A percentile compares a stretch with the other conserved stretches of the same genome.
phyloP scores from a whole-genome alignment of 2,113 vertebrate genomes.

The Aldabrachelys gigantea region DNA sequence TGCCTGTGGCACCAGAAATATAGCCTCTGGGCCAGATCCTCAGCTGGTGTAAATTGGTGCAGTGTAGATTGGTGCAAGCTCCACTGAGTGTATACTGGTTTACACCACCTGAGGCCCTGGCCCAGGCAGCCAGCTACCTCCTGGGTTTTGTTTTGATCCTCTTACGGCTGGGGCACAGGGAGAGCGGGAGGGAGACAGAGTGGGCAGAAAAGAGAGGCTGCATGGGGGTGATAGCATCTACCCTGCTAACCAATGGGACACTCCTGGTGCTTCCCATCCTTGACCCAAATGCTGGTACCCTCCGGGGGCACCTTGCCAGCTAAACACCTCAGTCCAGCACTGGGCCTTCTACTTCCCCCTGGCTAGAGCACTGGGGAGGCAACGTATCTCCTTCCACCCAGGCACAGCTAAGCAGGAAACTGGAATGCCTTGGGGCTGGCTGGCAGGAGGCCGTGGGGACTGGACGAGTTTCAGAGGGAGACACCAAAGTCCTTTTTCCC shows the following conservation, averaged over 20 bases:
- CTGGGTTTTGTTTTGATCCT: background rate
- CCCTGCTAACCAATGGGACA: background rate
- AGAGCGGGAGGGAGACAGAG: background rate
- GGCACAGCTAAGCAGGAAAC: background rate
- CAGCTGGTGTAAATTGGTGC: background rate
- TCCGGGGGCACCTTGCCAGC: background rate
- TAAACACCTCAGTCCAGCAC: background rate
- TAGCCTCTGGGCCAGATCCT: background rate
- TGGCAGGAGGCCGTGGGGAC: background rate
- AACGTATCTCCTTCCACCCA: background rate
- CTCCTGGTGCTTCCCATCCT: background rate
- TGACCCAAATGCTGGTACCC: background rate
- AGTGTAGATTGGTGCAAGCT: background rate
- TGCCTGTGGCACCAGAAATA: background rate
- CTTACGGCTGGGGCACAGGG: background rate
- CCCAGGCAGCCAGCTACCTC: background rate
- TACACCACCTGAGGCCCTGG: background rate
- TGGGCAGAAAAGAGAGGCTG: background rate
- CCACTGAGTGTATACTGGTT: background rate
- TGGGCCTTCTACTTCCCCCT: background rate
- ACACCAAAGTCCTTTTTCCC: background rate
- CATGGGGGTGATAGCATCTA: background rate
- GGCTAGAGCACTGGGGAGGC: background rate
- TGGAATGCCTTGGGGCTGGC: background rate
- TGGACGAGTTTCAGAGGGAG: background rate